Percentiles rank a stretch among this genome's conserved stretches.
These are phyloP conservation scores for Aleadryas rufinucha DNA, from an alignment of 2,113 vertebrate species.

Conservation along the genomic window DNA sequence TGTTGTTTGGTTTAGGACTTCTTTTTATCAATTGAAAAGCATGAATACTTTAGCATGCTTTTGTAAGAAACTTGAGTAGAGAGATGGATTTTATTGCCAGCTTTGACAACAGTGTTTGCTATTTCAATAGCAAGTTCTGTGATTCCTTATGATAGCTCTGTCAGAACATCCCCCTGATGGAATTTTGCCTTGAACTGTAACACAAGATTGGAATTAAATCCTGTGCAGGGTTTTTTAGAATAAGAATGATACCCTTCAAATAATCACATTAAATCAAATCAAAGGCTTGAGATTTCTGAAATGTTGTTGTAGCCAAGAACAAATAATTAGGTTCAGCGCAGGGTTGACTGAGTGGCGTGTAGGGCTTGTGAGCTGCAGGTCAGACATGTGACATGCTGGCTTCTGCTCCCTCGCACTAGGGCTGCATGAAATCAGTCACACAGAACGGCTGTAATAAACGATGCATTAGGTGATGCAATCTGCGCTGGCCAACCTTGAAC, in stretches of 20 bases:
- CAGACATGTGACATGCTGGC: not conserved
- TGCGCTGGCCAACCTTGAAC: not conserved
- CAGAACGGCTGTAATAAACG: not conserved
- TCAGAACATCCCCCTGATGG: not conserved
- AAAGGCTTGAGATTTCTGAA: conserved; percentile 1
- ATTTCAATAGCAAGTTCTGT: not conserved
- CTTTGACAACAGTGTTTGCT: not conserved
- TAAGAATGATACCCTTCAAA: not conserved
- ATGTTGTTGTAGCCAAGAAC: not conserved
- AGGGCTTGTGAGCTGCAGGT: not conserved
- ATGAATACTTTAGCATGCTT: not conserved
- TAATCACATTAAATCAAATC: not conserved
- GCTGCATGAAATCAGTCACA: not conserved
- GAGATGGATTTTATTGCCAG: not conserved
- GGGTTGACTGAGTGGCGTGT: not conserved
- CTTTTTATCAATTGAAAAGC: not conserved
- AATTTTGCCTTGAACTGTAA: conserved; percentile 4
- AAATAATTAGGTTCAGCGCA: not conserved
- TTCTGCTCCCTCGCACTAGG: not conserved
- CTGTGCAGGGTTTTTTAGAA: not conserved
- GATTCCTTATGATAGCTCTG: not conserved
- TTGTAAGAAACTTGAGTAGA: not conserved
- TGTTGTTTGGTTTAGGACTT: not conserved
- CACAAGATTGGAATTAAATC: conserved; percentile 14
- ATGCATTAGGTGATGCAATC: not conserved